Evolutionary conservation across 2,797 vertebrate species (phyloP), one percentile per base, ranked within the genome.

Genomic region (Trematocara caparti): DNA sequence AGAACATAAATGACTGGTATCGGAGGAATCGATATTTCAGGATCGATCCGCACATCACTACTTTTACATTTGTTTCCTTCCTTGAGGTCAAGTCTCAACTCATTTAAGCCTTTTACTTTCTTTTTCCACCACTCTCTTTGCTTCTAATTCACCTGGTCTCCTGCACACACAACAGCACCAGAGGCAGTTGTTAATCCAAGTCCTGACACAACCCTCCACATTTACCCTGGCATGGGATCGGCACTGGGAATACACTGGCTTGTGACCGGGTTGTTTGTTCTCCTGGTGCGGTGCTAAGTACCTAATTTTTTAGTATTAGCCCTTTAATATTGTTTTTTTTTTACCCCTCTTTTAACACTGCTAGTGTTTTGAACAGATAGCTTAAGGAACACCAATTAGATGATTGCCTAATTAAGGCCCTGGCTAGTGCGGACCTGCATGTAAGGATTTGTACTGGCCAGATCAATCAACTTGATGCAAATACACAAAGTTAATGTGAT

Each of bases 231-330:
- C 19, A 14, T 64, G 12, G 59, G 19, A 40, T 21, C 12, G 0
- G 36, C 19, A 64, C 36, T 40, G 34, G 19, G 19, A 9, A 0
- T 40, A 21, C 12, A 64, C 36, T 24, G 36, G 19, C 19, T 40
- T 4, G 12, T 14, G 36, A 5, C 7, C n/a, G 0, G 57, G 34
- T 21, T 64, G 7, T 40, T 21, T 64, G n/a, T 64, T 14, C 59
- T 24, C 7, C 19, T 40, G 36, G 36, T 64, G n/a, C 1, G 0
- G n/a, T 24, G 19, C 0, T 21, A 64, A 40, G n/a, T 40, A 8
- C 0, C 4, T 0, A 4, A 38, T 40, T 64, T 64, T 64, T 64
- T 14, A 40, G 11, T 13, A 64, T 40, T 4, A 64, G 7, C 34
- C 19, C 12, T 64, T 21, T 21, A 64, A 64, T 64, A 6, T 2